Evolutionary conservation across 92 coral and sea anemone species (phyloP).

Genomic region (Porites evermanni): DNA sequence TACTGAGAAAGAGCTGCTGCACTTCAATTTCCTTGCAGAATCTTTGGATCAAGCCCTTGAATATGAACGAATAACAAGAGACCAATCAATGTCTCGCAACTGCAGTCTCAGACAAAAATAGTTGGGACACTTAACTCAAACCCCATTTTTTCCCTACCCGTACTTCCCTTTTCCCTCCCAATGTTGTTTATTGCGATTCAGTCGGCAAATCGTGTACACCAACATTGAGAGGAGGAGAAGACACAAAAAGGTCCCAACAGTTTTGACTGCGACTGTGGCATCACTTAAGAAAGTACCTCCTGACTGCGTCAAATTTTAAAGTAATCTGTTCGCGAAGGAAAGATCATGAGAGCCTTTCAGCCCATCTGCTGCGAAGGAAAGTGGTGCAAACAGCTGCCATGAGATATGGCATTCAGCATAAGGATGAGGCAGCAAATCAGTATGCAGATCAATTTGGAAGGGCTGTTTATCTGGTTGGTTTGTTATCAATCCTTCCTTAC

Average conservation of each 20-base stretch:
- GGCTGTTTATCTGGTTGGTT: constrained; percentile 45
- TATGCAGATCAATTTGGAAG: constrained; percentile 54
- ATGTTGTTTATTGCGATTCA: too few species aligned
- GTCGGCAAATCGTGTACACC: too few species aligned
- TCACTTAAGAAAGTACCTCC: constrained; percentile 11
- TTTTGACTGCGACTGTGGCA: constrained; percentile 15
- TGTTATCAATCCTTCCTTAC: constrained; percentile 50
- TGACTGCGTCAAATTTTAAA: constrained; percentile 52
- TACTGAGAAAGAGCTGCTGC: constrained; percentile 31
- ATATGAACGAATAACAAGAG: constrained; percentile 40
- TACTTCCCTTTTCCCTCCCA: too few species aligned
- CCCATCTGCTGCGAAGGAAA: background rate
- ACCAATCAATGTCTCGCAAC: constrained; percentile 32
- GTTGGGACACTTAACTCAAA: too few species aligned
- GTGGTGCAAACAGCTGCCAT: constrained; percentile 54
- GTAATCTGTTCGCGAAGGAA: constrained; percentile 9
- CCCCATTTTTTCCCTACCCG: too few species aligned
- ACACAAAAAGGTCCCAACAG: too few species aligned
- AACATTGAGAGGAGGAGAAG: too few species aligned
- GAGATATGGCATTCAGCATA: constrained; percentile 59
- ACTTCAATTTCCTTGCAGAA: constrained; percentile 17
- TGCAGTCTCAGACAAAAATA: background rate
- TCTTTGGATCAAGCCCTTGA: constrained; percentile 16
- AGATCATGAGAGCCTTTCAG: constrained; percentile 22
- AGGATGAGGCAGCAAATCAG: constrained; percentile 48